These are phyloP conservation scores for Torymus tubicola DNA, from an alignment of 2,888 invertebrate species.

Conservation along the genomic window DNA sequence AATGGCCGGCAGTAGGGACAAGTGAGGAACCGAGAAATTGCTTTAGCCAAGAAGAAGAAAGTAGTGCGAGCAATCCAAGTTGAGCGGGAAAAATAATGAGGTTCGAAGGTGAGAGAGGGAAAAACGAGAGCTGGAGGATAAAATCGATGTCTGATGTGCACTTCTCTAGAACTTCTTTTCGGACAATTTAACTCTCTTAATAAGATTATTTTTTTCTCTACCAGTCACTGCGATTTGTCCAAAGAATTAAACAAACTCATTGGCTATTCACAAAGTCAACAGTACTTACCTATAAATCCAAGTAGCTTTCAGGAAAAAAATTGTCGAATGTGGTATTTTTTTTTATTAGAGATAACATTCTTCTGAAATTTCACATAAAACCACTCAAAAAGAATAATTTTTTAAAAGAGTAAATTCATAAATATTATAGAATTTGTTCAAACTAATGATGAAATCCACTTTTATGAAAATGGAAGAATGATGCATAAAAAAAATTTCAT, in stretches of 20 bases:
- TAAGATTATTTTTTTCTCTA: conserved; percentile 27
- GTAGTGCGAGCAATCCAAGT: conserved; percentile 39
- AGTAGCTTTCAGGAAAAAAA: too few relatives aligned
- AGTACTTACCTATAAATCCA: too few relatives aligned
- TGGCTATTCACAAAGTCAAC: too few relatives aligned
- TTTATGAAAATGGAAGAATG: too few relatives aligned
- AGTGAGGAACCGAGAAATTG: conserved; percentile 41
- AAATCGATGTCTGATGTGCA: conserved; percentile 14
- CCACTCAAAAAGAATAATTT: too few relatives aligned
- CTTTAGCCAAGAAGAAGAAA: conserved; percentile 13
- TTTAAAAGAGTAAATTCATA: too few relatives aligned
- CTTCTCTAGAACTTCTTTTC: neutral
- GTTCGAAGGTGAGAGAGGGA: neutral
- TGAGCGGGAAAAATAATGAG: conserved; percentile 49
- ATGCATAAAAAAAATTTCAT: too few relatives aligned
- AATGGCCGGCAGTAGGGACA: conserved; percentile 31
- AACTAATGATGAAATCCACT: too few relatives aligned
- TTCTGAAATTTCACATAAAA: too few relatives aligned
- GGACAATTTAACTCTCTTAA: conserved; percentile 39
- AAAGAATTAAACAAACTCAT: neutral
- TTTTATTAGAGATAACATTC: too few relatives aligned
- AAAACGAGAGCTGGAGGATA: conserved; percentile 2
- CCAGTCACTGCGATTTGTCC: neutral
- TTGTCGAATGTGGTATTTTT: too few relatives aligned
- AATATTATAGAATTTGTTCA: too few relatives aligned